These are phyloP conservation scores for Isurus oxyrinchus DNA, from an alignment of 2,113 vertebrate species.

Conservation along the genomic window DNA sequence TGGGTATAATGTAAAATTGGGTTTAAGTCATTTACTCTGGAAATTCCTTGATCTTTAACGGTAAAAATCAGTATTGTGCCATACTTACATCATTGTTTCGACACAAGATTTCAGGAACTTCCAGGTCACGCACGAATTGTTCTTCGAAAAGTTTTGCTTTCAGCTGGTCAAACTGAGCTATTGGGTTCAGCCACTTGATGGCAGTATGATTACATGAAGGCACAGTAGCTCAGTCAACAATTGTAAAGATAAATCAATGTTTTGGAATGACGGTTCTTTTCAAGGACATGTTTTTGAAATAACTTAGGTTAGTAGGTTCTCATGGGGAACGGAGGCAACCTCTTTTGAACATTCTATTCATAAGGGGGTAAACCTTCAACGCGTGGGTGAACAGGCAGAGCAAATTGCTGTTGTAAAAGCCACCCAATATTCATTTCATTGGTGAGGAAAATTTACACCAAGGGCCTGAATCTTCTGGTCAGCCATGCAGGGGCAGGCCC, in stretches of 20 bases:
- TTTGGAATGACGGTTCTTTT: background rate
- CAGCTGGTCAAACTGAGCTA: background rate
- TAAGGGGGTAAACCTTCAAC: background rate
- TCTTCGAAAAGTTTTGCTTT: background rate
- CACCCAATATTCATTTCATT: background rate
- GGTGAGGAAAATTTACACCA: background rate
- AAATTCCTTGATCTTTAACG: background rate
- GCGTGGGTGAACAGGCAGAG: background rate
- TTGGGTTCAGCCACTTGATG: background rate
- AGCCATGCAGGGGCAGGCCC: too few species aligned
- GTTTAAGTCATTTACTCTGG: background rate
- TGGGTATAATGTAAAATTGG: background rate
- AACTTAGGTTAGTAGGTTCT: background rate
- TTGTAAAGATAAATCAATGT: background rate
- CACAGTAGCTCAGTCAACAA: background rate
- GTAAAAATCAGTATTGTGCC: background rate
- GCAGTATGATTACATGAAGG: conserved; percentile 21
- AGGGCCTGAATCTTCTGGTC: too few species aligned
- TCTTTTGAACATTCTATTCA: background rate
- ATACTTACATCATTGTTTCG: background rate
- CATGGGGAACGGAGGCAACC: background rate
- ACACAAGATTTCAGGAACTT: background rate
- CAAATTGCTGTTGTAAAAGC: background rate
- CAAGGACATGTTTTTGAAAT: background rate
- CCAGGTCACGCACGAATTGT: background rate